A percentile compares a stretch with the other conserved stretches of the same genome.
Evolutionary conservation across 2,888 invertebrate genomes (phyloP).

Genomic region (Acrocyrtus sp.): DNA sequence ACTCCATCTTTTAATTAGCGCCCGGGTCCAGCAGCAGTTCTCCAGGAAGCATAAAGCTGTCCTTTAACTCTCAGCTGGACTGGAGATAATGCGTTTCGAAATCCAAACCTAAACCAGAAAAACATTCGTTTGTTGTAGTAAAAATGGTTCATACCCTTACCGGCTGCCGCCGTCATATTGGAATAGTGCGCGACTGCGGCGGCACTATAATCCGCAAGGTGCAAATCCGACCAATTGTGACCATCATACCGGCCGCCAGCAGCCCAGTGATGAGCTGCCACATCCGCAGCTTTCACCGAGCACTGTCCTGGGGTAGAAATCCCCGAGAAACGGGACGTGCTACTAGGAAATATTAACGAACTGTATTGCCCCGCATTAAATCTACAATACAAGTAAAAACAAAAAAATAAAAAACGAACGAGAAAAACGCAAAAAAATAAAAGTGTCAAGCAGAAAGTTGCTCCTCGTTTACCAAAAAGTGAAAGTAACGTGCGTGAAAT

Average conservation of each 20-base stretch:
- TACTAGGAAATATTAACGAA: conserved; percentile 60
- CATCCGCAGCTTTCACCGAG: conserved; percentile 52
- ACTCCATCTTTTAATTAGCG: conserved; percentile 8
- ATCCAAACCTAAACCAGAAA: conserved; percentile 33
- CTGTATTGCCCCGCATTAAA: conserved; percentile 63
- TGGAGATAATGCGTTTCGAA: conserved; percentile 50
- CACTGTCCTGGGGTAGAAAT: conserved; percentile 56
- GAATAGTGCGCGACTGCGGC: conserved; percentile 58
- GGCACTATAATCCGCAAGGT: conserved; percentile 55
- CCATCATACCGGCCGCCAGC: conserved; percentile 58
- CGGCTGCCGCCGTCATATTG: conserved; percentile 56
- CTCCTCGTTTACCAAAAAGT: not conserved
- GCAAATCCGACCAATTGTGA: conserved; percentile 56
- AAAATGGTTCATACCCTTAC: conserved; percentile 45
- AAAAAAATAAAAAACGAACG: not conserved
- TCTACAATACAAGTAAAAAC: conserved; percentile 31
- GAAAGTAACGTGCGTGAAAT: not conserved
- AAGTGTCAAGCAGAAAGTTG: conserved; percentile 4
- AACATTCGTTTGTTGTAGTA: not conserved
- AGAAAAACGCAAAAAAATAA: not conserved
- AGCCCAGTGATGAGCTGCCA: conserved; percentile 40
- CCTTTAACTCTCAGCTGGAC: conserved; percentile 49
- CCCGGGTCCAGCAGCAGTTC: conserved; percentile 29
- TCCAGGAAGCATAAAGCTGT: conserved; percentile 21
- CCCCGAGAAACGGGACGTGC: conserved; percentile 59